Evolutionary conservation across 2,888 invertebrate species (phyloP).

Genomic region (Megamerina dolium): DNA sequence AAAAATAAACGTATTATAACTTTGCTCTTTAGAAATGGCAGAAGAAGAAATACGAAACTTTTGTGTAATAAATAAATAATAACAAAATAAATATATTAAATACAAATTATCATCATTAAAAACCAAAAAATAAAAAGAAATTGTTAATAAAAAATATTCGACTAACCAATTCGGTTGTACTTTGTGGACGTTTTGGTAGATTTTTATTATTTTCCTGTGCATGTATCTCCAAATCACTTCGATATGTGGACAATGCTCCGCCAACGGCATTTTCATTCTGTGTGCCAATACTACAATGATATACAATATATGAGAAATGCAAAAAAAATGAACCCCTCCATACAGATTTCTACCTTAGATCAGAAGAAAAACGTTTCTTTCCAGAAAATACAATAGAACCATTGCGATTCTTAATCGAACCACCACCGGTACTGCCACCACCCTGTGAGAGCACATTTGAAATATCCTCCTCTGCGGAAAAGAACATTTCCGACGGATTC

Average conservation of each 20-base stretch:
- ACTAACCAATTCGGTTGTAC: constrained; percentile 49
- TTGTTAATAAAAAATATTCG: neutral
- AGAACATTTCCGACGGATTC: constrained; percentile 87
- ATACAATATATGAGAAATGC: too few relatives aligned
- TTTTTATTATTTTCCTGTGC: constrained; percentile 55
- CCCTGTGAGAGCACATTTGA: constrained; percentile 45
- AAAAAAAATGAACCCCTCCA: neutral
- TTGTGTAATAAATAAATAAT: too few relatives aligned
- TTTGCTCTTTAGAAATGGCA: too few relatives aligned
- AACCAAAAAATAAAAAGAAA: neutral
- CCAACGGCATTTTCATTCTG: constrained; percentile 42
- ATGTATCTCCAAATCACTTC: constrained; percentile 60
- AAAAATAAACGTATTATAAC: too few relatives aligned
- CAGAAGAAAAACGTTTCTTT: constrained; percentile 48
- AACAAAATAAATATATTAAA: neutral
- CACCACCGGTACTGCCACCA: too few relatives aligned
- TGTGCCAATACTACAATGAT: constrained; percentile 37
- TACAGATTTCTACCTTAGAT: constrained; percentile 37
- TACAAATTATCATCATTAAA: neutral
- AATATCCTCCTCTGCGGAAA: constrained; percentile 87
- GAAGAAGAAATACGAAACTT: too few relatives aligned
- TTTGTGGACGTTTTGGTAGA: constrained; percentile 47
- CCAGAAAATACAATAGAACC: constrained; percentile 45
- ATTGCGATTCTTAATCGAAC: constrained; percentile 44
- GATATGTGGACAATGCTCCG: constrained; percentile 52